Conservation (phyloP, 2,797 vertebrate genomes). For the Alca torda region DNA sequence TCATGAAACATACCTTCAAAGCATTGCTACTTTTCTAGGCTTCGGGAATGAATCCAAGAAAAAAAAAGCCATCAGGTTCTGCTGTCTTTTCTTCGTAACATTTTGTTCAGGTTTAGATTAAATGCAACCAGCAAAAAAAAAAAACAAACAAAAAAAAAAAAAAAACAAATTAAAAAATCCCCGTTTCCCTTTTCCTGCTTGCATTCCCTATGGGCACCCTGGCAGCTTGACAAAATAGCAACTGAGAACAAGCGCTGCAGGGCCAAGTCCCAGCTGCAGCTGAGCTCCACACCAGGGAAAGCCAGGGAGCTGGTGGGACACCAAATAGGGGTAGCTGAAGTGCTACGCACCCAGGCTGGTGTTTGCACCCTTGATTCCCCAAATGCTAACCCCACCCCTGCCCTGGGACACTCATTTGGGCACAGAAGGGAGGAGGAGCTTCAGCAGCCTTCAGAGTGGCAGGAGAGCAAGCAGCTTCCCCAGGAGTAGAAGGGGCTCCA, state of each 20-base stretch:
- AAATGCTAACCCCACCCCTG: background rate
- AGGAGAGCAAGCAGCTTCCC: background rate
- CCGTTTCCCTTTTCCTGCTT: constrained; percentile 36
- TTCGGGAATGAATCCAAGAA: constrained; percentile 18
- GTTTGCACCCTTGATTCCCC: background rate
- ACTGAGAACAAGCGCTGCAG: constrained; percentile 15
- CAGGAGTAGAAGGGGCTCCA: background rate
- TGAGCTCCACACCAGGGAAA: background rate
- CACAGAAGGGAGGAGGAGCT: background rate
- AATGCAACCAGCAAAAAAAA: background rate
- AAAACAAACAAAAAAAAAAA: background rate
- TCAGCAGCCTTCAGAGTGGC: background rate
- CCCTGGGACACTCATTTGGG: background rate
- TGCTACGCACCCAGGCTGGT: rapidly evolving
- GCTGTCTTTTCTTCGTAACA: background rate
- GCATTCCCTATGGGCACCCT: background rate
- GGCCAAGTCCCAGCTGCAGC: background rate
- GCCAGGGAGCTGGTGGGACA: background rate
- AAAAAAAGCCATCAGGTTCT: background rate
- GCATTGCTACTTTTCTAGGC: background rate
- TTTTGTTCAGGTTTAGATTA: background rate
- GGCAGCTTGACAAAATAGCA: constrained; percentile 48
- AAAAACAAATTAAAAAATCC: background rate
- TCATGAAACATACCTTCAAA: too few relatives aligned
- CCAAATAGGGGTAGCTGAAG: background rate